Percentiles rank a stretch among this genome's conserved stretches.
Evolutionary conservation across 2,797 vertebrate genomes (phyloP).

Genomic region (Notamacropus eugenii): DNA sequence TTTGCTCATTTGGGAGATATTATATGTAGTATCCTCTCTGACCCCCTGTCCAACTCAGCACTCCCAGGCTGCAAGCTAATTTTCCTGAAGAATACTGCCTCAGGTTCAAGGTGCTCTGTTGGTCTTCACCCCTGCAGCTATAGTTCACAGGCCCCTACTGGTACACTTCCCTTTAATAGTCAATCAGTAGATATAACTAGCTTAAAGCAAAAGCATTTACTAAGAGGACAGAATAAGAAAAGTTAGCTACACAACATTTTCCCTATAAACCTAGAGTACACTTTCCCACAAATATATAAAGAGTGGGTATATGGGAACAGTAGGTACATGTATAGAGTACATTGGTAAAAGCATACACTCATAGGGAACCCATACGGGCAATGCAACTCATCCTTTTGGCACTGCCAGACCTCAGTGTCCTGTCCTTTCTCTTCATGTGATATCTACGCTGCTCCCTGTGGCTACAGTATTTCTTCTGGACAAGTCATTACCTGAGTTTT

Average conservation of each 20-base stretch:
- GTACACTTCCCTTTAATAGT: background rate
- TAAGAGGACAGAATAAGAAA: background rate
- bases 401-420: background rate
- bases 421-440: background rate
- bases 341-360: background rate
- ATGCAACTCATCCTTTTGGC: background rate
- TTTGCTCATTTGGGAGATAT: background rate
- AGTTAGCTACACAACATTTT: background rate
- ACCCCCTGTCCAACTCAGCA: background rate
- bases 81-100: background rate
- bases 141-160: background rate
- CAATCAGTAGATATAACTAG: background rate
- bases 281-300: background rate
- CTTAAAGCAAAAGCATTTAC: background rate
- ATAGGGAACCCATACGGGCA: background rate
- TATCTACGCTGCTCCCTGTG: background rate
- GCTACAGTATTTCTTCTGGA: background rate
- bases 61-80: background rate
- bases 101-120: background rate
- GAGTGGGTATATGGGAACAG: background rate
- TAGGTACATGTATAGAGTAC: background rate
- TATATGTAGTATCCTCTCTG: background rate
- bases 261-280: background rate
- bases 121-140: background rate
- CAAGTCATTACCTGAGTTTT: background rate